These are phyloP conservation scores for Imbricaverruca yamaguchii DNA, from an alignment of 2,888 invertebrate genomes.

Conservation along the genomic window DNA sequence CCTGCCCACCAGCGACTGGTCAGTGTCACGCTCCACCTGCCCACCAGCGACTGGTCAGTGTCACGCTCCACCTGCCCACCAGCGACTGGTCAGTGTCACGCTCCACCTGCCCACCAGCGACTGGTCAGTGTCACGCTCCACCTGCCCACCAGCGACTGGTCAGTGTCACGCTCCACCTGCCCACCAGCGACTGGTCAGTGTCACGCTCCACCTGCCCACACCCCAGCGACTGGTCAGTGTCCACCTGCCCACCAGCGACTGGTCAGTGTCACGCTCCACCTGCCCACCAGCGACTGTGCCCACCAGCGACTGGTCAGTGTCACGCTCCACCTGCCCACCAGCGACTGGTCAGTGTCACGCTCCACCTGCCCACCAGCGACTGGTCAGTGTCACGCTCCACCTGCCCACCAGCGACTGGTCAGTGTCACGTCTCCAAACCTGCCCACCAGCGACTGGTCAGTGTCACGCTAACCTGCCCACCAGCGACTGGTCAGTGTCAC, in stretches of 20 bases:
- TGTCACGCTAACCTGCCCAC: constrained; percentile 75
- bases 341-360: constrained; percentile 67
- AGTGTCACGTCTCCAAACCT: constrained; percentile 84
- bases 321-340: constrained; percentile 67
- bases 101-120: too few relatives aligned
- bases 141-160: constrained; percentile 49
- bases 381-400: too few relatives aligned
- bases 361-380: constrained; percentile 58
- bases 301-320: constrained; percentile 68
- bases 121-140: constrained; percentile 82
- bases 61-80: constrained; percentile 71
- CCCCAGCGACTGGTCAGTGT: constrained; percentile 29
- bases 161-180: too few relatives aligned
- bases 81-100: constrained; percentile 30
- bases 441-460: constrained; percentile 58
- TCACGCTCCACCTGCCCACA: constrained; percentile 74
- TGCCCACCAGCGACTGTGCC: constrained; percentile 50
- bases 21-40: too few relatives aligned
- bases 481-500: constrained; percentile 29
- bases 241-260: too few relatives aligned
- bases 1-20: constrained; percentile 49
- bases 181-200: too few relatives aligned
- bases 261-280: constrained; percentile 79
- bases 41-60: too few relatives aligned
- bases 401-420: too few relatives aligned